A percentile compares a stretch with the other conserved stretches of the same genome.
Conservation (phyloP, 2,888 invertebrate species). For the Leuctra nigra region DNA sequence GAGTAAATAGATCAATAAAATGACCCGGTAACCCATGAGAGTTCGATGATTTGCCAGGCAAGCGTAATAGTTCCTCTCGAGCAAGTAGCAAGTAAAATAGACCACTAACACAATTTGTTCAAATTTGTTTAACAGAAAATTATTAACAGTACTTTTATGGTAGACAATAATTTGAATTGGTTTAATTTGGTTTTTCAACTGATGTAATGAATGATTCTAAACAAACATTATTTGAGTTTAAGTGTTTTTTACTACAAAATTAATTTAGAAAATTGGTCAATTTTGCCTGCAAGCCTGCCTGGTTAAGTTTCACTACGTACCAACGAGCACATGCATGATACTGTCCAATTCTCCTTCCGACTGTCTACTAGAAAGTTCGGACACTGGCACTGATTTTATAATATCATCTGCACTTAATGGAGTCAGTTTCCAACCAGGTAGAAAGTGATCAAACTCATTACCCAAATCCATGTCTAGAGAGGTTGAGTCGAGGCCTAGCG, state of each 20-base stretch:
- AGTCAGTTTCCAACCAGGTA: constrained; percentile 47
- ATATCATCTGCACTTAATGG: constrained; percentile 45
- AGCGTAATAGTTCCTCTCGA: background rate
- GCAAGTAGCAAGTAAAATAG: no score
- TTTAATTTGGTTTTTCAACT: no score
- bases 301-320: constrained; percentile 36
- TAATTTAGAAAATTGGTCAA: no score
- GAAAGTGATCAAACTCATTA: constrained; percentile 47
- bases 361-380: constrained; percentile 33
- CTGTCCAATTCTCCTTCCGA: constrained; percentile 49
- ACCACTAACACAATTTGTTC: no score
- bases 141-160: no score
- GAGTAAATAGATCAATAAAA: constrained; percentile 26
- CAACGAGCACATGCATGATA: constrained; percentile 65
- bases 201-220: no score
- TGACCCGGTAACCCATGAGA: constrained; percentile 21
- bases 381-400: constrained; percentile 41
- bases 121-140: no score
- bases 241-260: no score
- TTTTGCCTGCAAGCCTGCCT: no score
- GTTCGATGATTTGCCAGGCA: constrained; percentile 18
- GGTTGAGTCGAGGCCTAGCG: constrained; percentile 22
- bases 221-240: no score
- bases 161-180: no score
- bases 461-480: constrained; percentile 50